Base-by-base conservation (phyloP, 2,888 invertebrate species). In the Pyrrhia umbra region DNA sequence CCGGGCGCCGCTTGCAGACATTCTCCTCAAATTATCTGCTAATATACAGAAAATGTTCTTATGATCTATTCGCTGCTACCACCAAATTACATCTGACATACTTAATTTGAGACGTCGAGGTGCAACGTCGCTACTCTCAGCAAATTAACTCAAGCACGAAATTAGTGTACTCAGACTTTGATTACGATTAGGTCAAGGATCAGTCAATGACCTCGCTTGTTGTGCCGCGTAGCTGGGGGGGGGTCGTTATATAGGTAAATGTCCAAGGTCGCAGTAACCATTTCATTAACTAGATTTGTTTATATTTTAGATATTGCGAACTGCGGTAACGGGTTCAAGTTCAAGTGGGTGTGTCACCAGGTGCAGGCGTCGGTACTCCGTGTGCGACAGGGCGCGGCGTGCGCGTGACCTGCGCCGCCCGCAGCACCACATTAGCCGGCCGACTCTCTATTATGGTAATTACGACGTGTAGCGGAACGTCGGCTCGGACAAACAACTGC, bases 391-490 rank as follows among this genome's bases (percentile, higher is more conserved):
- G 34, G n/a, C n/a, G n/a, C 4, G 6, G 34, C n/a, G 34, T 34
- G n/a, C 34, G 34, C 34, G 34, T n/a, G 34, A 34, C 13, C n/a
- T n/a, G 34, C 34, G 34, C 5, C 34, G 27, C 27, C 10, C 27
- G n/a, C 27, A 6, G 23, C 23, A 4, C 3, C 23, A 5, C 34
- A 34, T n/a, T 13, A 34, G n/a, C 34, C 42, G 39, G 2, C 30
- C 70, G 27, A 37, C 76, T 76, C 59, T 64, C 69, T 76, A 58
- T 68, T 66, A 76, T 73, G 77, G 66, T 76, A 76, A 77, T 79
- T 57, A 73, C 61, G 66, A 34, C 46, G 67, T 65, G 74, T 47
- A 61, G 46, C 46, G 62, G 62, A 59, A 78, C 55, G 65, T 59
- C 59, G 57, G 54, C 58, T 43, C 69, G 49, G 63, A 60, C 76